A percentile compares a stretch with the other conserved stretches of the same genome.
phyloP scores from a whole-genome alignment of 2,113 vertebrate species.

The Forbesichthys papilliferus region DNA sequence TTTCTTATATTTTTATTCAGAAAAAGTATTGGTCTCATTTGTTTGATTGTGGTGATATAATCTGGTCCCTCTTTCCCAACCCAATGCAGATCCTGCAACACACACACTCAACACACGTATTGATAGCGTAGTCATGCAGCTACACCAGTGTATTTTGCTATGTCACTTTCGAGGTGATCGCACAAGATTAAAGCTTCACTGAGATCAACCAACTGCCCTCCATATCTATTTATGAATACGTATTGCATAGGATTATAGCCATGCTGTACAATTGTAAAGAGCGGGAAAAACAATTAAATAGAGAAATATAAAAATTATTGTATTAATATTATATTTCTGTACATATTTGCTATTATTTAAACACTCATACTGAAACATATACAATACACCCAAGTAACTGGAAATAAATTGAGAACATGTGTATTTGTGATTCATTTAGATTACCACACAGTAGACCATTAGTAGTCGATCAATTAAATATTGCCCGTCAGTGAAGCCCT shows the following conservation, averaged over 20 bases:
- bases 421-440: conserved; percentile 67
- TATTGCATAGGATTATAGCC: conserved; percentile 99
- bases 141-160: conserved; percentile 86
- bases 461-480: conserved; percentile 78
- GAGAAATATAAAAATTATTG: conserved; percentile 73
- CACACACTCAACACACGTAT: conserved; percentile 82
- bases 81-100: conserved; percentile 82
- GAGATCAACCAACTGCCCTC: conserved; percentile 86
- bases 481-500: conserved; percentile 73
- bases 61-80: conserved; percentile 74
- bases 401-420: conserved; percentile 78
- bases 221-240: conserved; percentile 86
- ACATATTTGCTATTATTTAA: conserved; percentile 80
- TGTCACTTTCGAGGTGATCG: conserved; percentile 83
- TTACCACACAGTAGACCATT: conserved; percentile 70
- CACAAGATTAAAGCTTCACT: conserved; percentile 85
- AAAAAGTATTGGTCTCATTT: conserved; percentile 91
- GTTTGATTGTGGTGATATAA: conserved; percentile 86
- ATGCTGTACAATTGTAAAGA: conserved; percentile 86
- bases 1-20: conserved; percentile 80
- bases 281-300: conserved; percentile 73
- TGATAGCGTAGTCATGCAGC: conserved; percentile 92
- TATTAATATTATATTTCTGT: conserved; percentile 58
- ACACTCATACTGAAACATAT: conserved; percentile 97
- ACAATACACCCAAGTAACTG: conserved; percentile 86